These are phyloP conservation scores for Himantopus leucocephalus DNA, from an alignment of 2,113 vertebrate species.

Conservation along the genomic window DNA sequence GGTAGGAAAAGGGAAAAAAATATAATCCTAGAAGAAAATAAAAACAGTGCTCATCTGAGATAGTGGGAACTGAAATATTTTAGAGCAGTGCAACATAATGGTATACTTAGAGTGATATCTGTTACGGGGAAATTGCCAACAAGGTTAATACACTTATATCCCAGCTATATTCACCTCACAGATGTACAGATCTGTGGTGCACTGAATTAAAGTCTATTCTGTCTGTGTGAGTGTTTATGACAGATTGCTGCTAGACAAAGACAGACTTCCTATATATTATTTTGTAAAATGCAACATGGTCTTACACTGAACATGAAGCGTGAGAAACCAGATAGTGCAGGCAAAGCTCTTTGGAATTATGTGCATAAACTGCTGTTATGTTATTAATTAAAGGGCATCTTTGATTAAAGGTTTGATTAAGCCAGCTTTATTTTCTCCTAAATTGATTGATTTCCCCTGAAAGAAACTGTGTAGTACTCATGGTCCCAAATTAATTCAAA, in stretches of 20 bases:
- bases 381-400: constrained; percentile 21
- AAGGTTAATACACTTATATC: background rate
- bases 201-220: background rate
- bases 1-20: background rate
- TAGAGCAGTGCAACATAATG: background rate
- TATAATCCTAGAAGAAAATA: background rate
- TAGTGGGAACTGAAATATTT: background rate
- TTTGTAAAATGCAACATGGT: background rate
- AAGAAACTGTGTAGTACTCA: background rate
- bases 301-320: background rate
- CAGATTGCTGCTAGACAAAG: background rate
- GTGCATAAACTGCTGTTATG: background rate
- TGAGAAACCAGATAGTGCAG: background rate
- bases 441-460: background rate
- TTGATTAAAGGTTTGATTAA: constrained; percentile 38
- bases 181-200: background rate
- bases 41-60: background rate
- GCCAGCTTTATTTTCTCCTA: constrained; percentile 2
- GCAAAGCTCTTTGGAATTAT: background rate
- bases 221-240: background rate
- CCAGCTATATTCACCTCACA: background rate
- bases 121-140: background rate
- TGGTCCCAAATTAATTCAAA: constrained; percentile 18
- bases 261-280: background rate
- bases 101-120: background rate